A percentile compares a stretch with the other conserved stretches of the same genome.
Conservation (phyloP, 2,888 invertebrate genomes). For the Dynastes tityus region DNA sequence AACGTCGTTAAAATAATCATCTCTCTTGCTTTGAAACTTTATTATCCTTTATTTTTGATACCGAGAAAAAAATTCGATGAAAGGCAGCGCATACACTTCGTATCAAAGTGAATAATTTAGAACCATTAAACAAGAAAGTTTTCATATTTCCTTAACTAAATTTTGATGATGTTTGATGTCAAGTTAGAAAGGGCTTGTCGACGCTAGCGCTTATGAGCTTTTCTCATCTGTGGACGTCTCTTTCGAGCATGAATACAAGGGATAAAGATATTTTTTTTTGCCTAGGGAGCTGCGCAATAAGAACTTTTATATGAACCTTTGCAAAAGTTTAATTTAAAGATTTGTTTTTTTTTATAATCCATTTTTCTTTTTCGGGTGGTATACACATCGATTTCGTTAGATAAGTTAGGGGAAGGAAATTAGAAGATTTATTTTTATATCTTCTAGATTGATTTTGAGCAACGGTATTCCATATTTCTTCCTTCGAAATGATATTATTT, state of each 20-base stretch:
- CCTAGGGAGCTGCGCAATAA: slow-evolving; percentile 48
- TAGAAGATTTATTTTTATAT: too few relatives aligned
- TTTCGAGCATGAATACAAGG: background rate
- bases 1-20: too few relatives aligned
- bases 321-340: slow-evolving; percentile 56
- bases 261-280: slow-evolving; percentile 50
- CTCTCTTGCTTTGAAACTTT: slow-evolving; percentile 9
- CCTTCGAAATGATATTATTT: too few relatives aligned
- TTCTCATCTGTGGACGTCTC: background rate
- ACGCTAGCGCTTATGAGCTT: slow-evolving; percentile 26
- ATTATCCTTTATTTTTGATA: background rate
- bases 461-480: too few relatives aligned
- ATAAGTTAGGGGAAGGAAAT: too few relatives aligned
- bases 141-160: slow-evolving; percentile 27
- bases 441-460: too few relatives aligned
- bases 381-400: too few relatives aligned
- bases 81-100: background rate
- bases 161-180: slow-evolving; percentile 24
- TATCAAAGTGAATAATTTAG: slow-evolving; percentile 28
- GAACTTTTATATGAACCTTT: slow-evolving; percentile 55
- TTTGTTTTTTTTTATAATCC: slow-evolving; percentile 47
- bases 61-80: background rate
- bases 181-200: slow-evolving; percentile 1
- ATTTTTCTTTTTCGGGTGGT: background rate
- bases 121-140: slow-evolving; percentile 25